These are phyloP conservation scores for Patiria pectinifera DNA, from an alignment of 53 echinoderm and acorn worm species.

Conservation along the genomic window DNA sequence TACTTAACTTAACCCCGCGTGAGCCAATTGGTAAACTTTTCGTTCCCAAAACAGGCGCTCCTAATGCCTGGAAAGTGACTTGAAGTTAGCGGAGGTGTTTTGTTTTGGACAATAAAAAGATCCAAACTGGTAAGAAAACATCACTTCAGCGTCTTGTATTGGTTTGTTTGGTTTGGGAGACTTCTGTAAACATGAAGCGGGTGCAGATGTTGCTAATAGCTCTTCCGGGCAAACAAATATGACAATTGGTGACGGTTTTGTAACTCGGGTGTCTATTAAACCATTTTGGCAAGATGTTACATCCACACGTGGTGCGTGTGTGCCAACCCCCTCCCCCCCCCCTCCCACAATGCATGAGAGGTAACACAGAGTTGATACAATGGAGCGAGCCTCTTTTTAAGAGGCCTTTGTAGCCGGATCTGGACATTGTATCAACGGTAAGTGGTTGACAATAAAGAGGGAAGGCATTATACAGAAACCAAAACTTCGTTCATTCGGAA, in stretches of 20 bases:
- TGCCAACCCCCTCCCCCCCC: neutral
- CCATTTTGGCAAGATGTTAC: neutral
- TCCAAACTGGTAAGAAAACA: neutral
- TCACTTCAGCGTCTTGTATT: neutral
- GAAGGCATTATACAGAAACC: no score
- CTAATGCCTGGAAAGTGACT: neutral
- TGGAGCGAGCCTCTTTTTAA: no score
- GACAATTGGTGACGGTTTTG: neutral
- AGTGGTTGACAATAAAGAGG: no score
- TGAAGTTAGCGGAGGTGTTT: neutral
- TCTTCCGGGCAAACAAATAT: neutral
- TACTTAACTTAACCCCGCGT: neutral
- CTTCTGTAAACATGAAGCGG: neutral
- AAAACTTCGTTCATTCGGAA: no score
- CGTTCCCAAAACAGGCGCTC: neutral
- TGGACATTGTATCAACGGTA: no score
- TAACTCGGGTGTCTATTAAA: neutral
- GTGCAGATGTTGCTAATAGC: slow-evolving; percentile 5
- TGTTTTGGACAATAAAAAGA: neutral
- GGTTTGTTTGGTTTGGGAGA: neutral
- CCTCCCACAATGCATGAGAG: no score
- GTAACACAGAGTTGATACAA: no score
- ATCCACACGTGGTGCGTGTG: neutral
- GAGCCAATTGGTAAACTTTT: neutral
- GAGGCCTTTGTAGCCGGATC: no score